Conservation (phyloP, 2,888 invertebrate genomes). For the Ryuthela nishihirai region DNA sequence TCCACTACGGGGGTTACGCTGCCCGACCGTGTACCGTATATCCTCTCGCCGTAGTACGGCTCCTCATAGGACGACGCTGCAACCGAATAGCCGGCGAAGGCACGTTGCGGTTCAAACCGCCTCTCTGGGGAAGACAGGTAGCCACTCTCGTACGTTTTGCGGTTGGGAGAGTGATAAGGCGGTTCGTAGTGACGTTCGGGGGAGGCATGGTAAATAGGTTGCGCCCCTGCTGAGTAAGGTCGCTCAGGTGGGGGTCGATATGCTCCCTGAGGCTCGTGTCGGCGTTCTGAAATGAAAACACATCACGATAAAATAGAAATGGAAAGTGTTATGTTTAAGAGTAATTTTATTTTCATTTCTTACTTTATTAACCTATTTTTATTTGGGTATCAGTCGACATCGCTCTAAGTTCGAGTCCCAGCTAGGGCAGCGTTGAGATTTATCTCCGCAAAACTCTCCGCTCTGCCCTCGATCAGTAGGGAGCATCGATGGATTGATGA, state of each 20-base stretch:
- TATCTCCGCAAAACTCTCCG: no score
- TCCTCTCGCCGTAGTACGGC: constrained; percentile 63
- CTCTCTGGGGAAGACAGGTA: constrained; percentile 75
- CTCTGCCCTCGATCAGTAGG: no score
- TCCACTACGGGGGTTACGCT: constrained; percentile 85
- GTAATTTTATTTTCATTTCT: no score
- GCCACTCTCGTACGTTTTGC: constrained; percentile 51
- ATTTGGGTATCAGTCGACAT: no score
- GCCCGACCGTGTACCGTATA: constrained; percentile 65
- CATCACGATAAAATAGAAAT: no score
- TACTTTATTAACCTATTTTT: no score
- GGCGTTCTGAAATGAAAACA: constrained; percentile 36
- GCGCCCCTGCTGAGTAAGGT: constrained; percentile 41
- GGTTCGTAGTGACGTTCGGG: constrained; percentile 39
- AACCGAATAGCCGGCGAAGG: constrained; percentile 50
- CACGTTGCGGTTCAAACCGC: constrained; percentile 40
- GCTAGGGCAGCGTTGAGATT: no score
- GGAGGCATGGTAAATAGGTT: constrained; percentile 35
- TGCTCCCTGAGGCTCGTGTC: constrained; percentile 36
- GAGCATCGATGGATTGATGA: no score
- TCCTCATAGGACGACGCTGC: constrained; percentile 69
- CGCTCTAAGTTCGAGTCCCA: no score
- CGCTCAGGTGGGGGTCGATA: constrained; percentile 40
- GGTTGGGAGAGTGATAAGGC: constrained; percentile 29
- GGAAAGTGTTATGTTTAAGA: no score